phyloP scores from a whole-genome alignment of 1,140 invertebrate species.

The Drosophila neocordata region DNA sequence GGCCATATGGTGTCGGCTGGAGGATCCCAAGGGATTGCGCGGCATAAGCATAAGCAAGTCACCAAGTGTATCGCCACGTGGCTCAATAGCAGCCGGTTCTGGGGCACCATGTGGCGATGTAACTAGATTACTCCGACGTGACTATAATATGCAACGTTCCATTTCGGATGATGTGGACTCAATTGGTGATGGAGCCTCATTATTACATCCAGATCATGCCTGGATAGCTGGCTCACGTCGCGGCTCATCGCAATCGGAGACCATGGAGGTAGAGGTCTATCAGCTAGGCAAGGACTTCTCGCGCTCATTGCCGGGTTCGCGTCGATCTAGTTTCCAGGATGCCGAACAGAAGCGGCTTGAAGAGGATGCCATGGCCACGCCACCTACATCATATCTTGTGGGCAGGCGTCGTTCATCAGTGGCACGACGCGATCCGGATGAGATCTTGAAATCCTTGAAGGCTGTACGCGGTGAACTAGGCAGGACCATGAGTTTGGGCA shows the following conservation, averaged over 20 bases:
- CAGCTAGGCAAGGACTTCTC: conserved; percentile 93
- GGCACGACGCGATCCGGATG: conserved; percentile 90
- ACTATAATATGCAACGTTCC: conserved; percentile 87
- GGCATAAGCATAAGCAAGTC: conserved; percentile 85
- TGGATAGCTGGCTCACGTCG: conserved; percentile 89
- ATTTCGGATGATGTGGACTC: conserved; percentile 89
- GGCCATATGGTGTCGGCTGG: conserved; percentile 93
- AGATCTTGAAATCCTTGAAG: conserved; percentile 90
- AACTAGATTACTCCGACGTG: conserved; percentile 85
- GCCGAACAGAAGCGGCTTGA: conserved; percentile 83
- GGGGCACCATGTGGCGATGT: conserved; percentile 84
- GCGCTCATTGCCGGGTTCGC: conserved; percentile 91
- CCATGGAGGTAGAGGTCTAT: conserved; percentile 92
- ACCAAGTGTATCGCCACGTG: conserved; percentile 90
- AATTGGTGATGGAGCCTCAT: conserved; percentile 88
- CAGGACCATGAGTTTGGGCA: conserved; percentile 89
- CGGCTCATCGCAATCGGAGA: conserved; percentile 93
- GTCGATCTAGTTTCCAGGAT: conserved; percentile 92
- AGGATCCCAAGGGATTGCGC: conserved; percentile 89
- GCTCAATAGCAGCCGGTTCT: conserved; percentile 86
- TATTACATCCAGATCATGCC: conserved; percentile 92
- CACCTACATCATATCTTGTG: conserved; percentile 85
- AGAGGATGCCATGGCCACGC: conserved; percentile 84
- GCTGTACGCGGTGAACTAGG: conserved; percentile 91
- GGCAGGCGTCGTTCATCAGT: conserved; percentile 91